These are phyloP conservation scores for Grallaria varia DNA, from an alignment of 2,113 vertebrate species.

Conservation along the genomic window DNA sequence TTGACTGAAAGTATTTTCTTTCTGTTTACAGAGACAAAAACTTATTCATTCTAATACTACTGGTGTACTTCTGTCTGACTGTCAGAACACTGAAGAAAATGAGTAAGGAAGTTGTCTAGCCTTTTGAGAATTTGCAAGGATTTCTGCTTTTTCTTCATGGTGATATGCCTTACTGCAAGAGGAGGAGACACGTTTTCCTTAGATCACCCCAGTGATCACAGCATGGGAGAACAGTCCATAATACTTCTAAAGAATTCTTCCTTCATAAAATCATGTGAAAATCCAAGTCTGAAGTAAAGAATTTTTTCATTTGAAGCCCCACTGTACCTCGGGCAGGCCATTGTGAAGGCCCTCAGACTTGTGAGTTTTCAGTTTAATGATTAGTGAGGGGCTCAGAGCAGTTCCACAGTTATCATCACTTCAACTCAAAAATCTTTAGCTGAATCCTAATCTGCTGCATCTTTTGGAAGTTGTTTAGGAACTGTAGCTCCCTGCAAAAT, in stretches of 20 bases:
- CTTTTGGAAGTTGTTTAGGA: not conserved
- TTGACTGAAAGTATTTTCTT: not conserved
- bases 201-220: not conserved
- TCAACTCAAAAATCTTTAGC: slow-evolving; percentile 23
- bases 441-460: not conserved
- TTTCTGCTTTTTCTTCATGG: not conserved
- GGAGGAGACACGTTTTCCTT: not conserved
- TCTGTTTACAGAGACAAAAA: not conserved
- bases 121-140: not conserved
- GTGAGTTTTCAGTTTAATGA: not conserved
- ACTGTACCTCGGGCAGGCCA: not conserved
- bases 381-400: not conserved
- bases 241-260: not conserved
- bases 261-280: not conserved
- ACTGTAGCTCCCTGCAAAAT: not conserved
- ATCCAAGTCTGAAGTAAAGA: not conserved
- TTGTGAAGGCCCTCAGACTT: not conserved
- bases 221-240: not conserved
- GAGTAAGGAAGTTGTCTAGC: not conserved
- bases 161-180: not conserved
- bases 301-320: not conserved
- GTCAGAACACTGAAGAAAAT: not conserved
- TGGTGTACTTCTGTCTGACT: not conserved
- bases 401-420: not conserved
- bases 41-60: not conserved